Evolutionary conservation across 2,113 vertebrate species (phyloP).

Genomic region (Elephas maximus): DNA sequence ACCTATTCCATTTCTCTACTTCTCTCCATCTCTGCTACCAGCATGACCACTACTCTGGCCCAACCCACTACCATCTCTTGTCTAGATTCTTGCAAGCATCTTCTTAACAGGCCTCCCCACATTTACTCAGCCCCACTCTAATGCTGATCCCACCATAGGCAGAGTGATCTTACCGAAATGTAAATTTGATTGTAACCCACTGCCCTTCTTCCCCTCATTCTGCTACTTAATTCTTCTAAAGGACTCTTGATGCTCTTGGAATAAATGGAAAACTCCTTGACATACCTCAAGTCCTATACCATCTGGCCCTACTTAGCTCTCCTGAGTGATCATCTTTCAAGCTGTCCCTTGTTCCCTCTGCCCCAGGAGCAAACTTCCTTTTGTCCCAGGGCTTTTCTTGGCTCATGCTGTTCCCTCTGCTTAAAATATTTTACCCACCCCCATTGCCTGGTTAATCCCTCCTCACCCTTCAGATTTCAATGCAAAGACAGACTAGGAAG

Average conservation of each 20-base stretch:
- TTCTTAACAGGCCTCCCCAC: not conserved
- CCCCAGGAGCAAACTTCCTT: not conserved
- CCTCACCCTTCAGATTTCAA: not conserved
- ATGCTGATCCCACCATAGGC: not conserved
- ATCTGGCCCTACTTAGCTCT: not conserved
- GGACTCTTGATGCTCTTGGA: not conserved
- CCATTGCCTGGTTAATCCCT: not conserved
- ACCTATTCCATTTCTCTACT: not conserved
- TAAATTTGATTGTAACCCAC: not conserved
- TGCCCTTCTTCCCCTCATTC: not conserved
- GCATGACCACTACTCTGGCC: not conserved
- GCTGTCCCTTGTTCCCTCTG: not conserved
- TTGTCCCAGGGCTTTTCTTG: not conserved
- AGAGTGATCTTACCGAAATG: not conserved
- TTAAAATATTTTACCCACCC: not conserved
- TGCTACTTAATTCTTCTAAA: slow-evolving; percentile 23
- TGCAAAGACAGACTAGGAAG: too few species aligned
- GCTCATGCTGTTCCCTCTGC: not conserved
- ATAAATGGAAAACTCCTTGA: not conserved
- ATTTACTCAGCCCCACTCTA: not conserved
- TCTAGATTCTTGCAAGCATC: not conserved
- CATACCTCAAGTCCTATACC: not conserved
- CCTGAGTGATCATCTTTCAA: not conserved
- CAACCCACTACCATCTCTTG: not conserved
- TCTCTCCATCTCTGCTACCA: not conserved